phyloP scores from a whole-genome alignment of 35 echinoderm and acorn worm species.

The Amphiura filiformis region DNA sequence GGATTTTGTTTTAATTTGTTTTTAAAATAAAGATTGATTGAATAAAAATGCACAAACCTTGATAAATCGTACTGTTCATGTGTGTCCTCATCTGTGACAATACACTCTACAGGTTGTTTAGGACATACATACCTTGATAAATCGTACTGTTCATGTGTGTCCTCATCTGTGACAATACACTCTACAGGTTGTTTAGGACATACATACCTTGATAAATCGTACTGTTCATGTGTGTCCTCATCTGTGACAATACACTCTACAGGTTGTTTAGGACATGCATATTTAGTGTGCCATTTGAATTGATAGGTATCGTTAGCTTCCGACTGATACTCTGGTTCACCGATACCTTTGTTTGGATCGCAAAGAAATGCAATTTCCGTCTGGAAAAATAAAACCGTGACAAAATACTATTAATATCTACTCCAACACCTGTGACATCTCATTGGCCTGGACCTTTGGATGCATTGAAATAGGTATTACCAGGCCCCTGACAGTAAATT shows the following conservation, averaged over 20 bases:
- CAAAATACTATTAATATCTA: too few relatives aligned
- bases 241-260: constrained; percentile 86
- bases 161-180: background rate
- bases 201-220: constrained; percentile 98
- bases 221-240: constrained; percentile 53
- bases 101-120: constrained; percentile 19
- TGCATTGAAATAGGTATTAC: too few relatives aligned
- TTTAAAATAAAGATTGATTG: too few relatives aligned
- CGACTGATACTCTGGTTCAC: constrained; percentile 41
- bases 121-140: constrained; percentile 73
- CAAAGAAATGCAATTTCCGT: constrained; percentile 92
- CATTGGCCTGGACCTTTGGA: too few relatives aligned
- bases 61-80: constrained; percentile 90
- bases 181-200: too few relatives aligned
- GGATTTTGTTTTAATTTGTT: too few relatives aligned
- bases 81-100: background rate
- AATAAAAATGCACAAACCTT: constrained; percentile 55
- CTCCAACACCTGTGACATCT: too few relatives aligned
- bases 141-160: constrained; percentile 70
- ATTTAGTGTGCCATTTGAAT: constrained; percentile 88
- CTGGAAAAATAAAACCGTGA: constrained; percentile 47
- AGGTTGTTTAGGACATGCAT: constrained; percentile 79
- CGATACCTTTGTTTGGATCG: constrained; percentile 39
- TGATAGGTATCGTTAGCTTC: constrained; percentile 71
- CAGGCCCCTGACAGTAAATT: too few relatives aligned